Evolutionary conservation across 2,113 vertebrate genomes (phyloP).

Genomic region (Epinephelus lanceolatus): DNA sequence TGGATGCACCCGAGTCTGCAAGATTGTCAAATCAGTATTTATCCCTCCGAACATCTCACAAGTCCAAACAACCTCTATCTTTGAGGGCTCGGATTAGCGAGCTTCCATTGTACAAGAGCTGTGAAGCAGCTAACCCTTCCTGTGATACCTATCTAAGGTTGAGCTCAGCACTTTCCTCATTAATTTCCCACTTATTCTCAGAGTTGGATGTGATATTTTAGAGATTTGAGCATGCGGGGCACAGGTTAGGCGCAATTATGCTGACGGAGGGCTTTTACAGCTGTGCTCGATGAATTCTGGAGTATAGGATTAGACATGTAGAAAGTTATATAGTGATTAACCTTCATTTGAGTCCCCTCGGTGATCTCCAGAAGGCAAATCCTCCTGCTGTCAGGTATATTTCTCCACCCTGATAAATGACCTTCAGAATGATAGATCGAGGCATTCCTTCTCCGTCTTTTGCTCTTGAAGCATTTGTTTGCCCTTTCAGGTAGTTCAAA

Average conservation of each 20-base stretch:
- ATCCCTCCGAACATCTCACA: conserved; percentile 57
- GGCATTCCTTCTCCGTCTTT: conserved; percentile 33
- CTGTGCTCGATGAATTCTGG: conserved; percentile 69
- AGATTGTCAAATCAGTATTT: conserved; percentile 50
- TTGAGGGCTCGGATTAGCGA: conserved; percentile 62
- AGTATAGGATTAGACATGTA: conserved; percentile 75
- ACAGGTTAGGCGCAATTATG: conserved; percentile 81
- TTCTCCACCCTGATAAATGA: conserved; percentile 68
- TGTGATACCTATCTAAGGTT: conserved; percentile 73
- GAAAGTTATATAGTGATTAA: conserved; percentile 82
- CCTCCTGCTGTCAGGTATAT: conserved; percentile 53
- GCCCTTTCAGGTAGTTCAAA: conserved; percentile 56
- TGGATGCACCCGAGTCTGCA: conserved; percentile 1
- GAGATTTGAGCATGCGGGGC: conserved; percentile 76
- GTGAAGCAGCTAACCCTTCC: conserved; percentile 71
- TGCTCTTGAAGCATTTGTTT: conserved; percentile 62
- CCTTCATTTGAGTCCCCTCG: conserved; percentile 71
- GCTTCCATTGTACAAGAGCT: conserved; percentile 63
- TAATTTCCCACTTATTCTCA: conserved; percentile 81
- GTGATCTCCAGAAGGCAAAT: conserved; percentile 68
- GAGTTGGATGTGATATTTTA: conserved; percentile 82
- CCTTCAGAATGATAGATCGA: conserved; percentile 71
- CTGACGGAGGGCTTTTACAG: conserved; percentile 74
- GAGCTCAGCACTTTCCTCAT: conserved; percentile 82
- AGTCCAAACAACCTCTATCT: conserved; percentile 64